Base-by-base conservation (phyloP, 1,140 invertebrate species). In the Lordiphosa collinella region DNA sequence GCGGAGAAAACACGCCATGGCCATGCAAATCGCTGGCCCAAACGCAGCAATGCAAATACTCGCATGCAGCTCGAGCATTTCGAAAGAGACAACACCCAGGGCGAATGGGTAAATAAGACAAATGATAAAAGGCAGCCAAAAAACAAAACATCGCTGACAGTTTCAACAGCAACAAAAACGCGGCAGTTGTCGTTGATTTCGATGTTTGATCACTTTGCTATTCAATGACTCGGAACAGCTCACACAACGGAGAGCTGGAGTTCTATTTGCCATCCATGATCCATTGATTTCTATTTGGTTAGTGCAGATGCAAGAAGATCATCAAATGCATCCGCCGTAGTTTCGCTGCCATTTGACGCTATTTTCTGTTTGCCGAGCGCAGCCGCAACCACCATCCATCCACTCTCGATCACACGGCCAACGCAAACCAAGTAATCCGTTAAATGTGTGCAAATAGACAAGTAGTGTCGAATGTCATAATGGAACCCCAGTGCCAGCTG, bases 371-470 rank as follows among this genome's bases (percentile, higher is more conserved):
- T 78, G 74, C 57, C 34, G 59, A 79, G 54, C 37, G 51, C 54
- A 58, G 79, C 73, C 71, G 73, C 29, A 22, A 12, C 40, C 16
- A 2, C 34, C n/a, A 29, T 37, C 52, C 43, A 32, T 38, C 52
- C 43, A 32, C 37, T 44, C 59, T 36, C 10, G 12, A 29, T 18
- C 25, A 40, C 22, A 25, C 7, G 22, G 22, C 13, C 37, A 9
- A 18, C n/a, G 11, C 60, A 74, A 51, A 71, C 61, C 41, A 70
- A 80, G 72, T 82, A 78, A 82, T 84, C 76, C 76, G 76, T 82
- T 82, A 84, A 84, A 82, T 82, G 78, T 82, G 78, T 49, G 76
- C 76, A 82, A 82, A 82, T 67, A 82, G 73, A 34, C 38, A 70
- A 63, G 52, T 59, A 68, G 78, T 68, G 62, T 84, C 76, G 60